Evolutionary conservation across 2,113 vertebrate genomes (phyloP), one percentile per base, ranked within the genome.

Genomic region (Phalacrocorax brasilianus): DNA sequence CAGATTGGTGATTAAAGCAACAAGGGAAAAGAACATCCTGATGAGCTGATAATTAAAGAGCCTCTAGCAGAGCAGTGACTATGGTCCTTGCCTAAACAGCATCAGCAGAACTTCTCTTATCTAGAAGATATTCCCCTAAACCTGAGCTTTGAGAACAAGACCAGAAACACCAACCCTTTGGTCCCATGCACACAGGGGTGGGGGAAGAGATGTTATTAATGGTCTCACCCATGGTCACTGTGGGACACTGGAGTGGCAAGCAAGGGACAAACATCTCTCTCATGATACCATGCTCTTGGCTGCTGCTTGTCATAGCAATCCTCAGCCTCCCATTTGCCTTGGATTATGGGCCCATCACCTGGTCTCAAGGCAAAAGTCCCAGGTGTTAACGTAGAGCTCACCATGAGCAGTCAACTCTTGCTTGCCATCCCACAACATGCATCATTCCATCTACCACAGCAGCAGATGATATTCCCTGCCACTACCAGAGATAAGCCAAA

Each of bases 361-460:
- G 26, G 28, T 65, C 19, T 73, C 73, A 6, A 56, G 19, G 44
- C 40, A 68, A 4, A 76, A 85, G 30, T 35, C 70, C 68, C 68
- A 24, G 16, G 26, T 20, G 35, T 32, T 21, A 55, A 22, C 7
- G 8, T 2, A 78, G 7, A 85, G 23, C n/a, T 38, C 44, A 23
- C 12, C 4, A 17, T n/a, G 40, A 91, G 49, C 45, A 45, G 38
- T 5, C 14, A 6, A 6, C n/a, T 38, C 16, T 44, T 44, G n/a
- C 27, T 3, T 28, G 11, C 35, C 16, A 35, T 5, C 35, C 52
- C 45, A 65, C 30, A 65, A 18, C 0, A 1, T 0, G 0, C 45
- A 42, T 7, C 26, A 38, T 12, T 22, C 38, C 67, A 71, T 1
- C 47, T 27, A 17, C 24, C 27, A 18, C 22, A 8, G 27, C 1